Evolutionary conservation across 2,888 invertebrate genomes (phyloP).

Genomic region (Pheosia tremula): DNA sequence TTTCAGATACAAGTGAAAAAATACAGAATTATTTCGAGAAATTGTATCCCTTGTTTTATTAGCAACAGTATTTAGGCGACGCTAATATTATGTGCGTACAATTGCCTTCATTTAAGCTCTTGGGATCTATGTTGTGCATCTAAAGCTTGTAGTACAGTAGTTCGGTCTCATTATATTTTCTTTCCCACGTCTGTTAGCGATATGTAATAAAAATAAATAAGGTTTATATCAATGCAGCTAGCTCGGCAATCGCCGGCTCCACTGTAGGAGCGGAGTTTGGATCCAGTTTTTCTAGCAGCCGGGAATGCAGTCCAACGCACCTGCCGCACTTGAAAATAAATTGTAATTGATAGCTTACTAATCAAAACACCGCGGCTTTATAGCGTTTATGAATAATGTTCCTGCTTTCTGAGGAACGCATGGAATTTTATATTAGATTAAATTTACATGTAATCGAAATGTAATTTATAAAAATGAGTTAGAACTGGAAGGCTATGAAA

Average conservation of each 20-base stretch:
- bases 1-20: no score
- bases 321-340: slow-evolving; percentile 62
- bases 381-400: slow-evolving; percentile 26
- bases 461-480: no score
- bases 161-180: slow-evolving; percentile 43
- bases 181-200: slow-evolving; percentile 50
- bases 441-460: no score
- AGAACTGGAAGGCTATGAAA: no score
- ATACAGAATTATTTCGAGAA: no score
- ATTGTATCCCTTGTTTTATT: no score
- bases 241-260: slow-evolving; percentile 52
- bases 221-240: slow-evolving; percentile 60
- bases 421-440: slow-evolving; percentile 2
- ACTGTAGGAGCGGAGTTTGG: slow-evolving; percentile 53
- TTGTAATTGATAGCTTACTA: slow-evolving; percentile 52
- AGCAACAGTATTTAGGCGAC: no score
- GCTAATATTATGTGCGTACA: no score
- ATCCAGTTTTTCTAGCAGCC: slow-evolving; percentile 78
- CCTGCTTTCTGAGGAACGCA: slow-evolving; percentile 26
- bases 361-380: slow-evolving; percentile 38
- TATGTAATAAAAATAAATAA: slow-evolving; percentile 54
- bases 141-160: neutral
- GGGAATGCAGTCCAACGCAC: slow-evolving; percentile 78
- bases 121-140: no score
- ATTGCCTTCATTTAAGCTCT: no score